These are phyloP conservation scores for Eristalinus sepulchralis DNA, from an alignment of 2,888 invertebrate genomes.

Conservation along the genomic window DNA sequence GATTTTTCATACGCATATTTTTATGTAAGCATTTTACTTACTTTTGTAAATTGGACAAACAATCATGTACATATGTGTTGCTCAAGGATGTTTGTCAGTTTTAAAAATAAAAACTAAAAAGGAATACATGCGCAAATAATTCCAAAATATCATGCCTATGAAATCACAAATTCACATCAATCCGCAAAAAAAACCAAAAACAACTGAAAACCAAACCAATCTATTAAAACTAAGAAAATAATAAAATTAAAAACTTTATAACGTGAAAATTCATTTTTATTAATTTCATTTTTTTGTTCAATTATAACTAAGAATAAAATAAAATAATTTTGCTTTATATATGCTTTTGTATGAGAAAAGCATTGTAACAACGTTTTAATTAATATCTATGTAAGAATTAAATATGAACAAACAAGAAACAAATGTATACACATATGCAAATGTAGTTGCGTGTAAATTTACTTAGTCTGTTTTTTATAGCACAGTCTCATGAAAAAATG, in stretches of 20 bases:
- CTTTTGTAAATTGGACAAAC: neutral
- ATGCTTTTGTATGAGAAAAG: constrained; percentile 65
- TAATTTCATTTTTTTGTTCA: constrained; percentile 67
- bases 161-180: neutral
- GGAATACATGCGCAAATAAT: constrained; percentile 14
- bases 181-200: constrained; percentile 38
- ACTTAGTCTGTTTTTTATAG: constrained; percentile 43
- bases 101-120: constrained; percentile 22
- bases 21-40: neutral
- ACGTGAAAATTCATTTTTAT: constrained; percentile 62
- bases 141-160: constrained; percentile 38
- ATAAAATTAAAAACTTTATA: constrained; percentile 25
- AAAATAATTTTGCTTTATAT: constrained; percentile 61
- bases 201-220: constrained; percentile 45
- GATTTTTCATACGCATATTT: neutral
- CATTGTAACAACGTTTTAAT: constrained; percentile 73
- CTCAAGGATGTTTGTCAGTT: neutral
- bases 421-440: constrained; percentile 44
- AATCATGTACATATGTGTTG: neutral
- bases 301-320: constrained; percentile 61
- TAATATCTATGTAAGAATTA: constrained; percentile 72
- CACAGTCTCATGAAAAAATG: constrained; percentile 69
- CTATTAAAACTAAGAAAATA: constrained; percentile 21
- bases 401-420: constrained; percentile 73
- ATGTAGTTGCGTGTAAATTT: constrained; percentile 39